Evolutionary conservation across 2,888 invertebrate species (phyloP).

Genomic region (Caprella mutica): DNA sequence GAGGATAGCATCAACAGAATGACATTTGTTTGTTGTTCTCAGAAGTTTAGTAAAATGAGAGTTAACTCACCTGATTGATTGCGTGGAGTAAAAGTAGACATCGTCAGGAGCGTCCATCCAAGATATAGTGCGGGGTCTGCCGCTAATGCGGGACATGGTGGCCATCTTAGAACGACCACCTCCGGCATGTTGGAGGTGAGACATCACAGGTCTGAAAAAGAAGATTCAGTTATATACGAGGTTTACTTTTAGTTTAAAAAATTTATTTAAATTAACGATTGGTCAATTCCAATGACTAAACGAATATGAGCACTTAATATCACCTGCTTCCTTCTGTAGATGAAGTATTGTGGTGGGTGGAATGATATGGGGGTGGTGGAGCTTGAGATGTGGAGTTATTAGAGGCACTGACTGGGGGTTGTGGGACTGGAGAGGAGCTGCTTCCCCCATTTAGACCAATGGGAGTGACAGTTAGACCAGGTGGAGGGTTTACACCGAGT

Average conservation of each 20-base stretch:
- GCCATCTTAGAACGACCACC: constrained; percentile 60
- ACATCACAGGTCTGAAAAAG: neutral
- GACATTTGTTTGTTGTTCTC: too few relatives aligned
- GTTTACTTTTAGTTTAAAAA: too few relatives aligned
- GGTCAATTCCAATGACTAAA: too few relatives aligned
- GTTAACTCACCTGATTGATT: too few relatives aligned
- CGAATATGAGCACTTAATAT: too few relatives aligned
- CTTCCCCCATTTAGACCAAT: constrained; percentile 31
- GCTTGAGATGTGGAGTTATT: neutral
- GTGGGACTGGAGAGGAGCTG: constrained; percentile 12
- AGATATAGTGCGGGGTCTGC: constrained; percentile 72
- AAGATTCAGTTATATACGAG: neutral
- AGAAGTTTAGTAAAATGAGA: neutral
- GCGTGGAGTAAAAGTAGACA: constrained; percentile 88
- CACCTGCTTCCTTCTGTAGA: too few relatives aligned
- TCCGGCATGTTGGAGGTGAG: constrained; percentile 49
- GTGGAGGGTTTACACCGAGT: constrained; percentile 32
- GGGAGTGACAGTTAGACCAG: constrained; percentile 32
- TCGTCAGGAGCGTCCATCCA: constrained; percentile 98
- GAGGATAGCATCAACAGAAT: too few relatives aligned
- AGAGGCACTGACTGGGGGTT: constrained; percentile 12
- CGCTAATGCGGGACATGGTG: constrained; percentile 62
- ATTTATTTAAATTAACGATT: too few relatives aligned
- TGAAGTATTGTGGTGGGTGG: constrained; percentile 2
- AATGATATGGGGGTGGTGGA: constrained; percentile 7